phyloP scores from a whole-genome alignment of 2,888 invertebrate species.

The Platycnemis pennipes region DNA sequence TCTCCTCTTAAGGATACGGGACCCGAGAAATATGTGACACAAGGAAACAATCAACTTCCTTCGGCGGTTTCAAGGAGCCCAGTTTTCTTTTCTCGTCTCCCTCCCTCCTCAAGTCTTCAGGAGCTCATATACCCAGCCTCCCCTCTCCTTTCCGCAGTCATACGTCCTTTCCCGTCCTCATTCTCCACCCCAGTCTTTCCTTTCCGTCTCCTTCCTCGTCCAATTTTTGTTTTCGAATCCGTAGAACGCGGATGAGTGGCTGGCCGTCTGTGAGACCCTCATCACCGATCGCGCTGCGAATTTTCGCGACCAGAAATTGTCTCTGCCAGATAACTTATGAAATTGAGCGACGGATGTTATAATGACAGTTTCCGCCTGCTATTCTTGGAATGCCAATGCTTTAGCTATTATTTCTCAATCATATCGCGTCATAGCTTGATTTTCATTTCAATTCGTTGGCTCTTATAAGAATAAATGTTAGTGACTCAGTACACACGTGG shows the following conservation, averaged over 20 bases:
- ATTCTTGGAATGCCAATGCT: too few relatives aligned
- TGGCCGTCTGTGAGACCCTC: too few relatives aligned
- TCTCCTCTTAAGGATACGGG: slow-evolving; percentile 38
- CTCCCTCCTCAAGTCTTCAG: neutral
- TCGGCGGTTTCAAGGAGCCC: slow-evolving; percentile 38
- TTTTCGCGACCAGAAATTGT: too few relatives aligned
- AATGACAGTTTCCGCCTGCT: too few relatives aligned
- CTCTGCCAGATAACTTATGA: too few relatives aligned
- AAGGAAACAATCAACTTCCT: slow-evolving; percentile 54
- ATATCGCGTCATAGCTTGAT: too few relatives aligned
- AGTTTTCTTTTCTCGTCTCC: neutral
- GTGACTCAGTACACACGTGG: too few relatives aligned
- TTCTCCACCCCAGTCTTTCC: neutral
- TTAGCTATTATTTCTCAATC: too few relatives aligned
- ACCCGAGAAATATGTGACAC: slow-evolving; percentile 60
- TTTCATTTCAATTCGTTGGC: too few relatives aligned
- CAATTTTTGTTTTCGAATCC: neutral
- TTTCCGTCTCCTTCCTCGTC: neutral
- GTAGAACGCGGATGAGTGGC: neutral
- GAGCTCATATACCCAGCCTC: neutral
- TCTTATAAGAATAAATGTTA: too few relatives aligned
- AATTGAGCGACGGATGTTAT: too few relatives aligned
- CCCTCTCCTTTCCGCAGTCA: neutral
- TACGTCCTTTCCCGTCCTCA: neutral
- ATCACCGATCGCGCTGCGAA: too few relatives aligned